A percentile compares a stretch with the other conserved stretches of the same genome.
Evolutionary conservation across 1,140 invertebrate species (phyloP).

Genomic region (Drosophila sechellia): DNA sequence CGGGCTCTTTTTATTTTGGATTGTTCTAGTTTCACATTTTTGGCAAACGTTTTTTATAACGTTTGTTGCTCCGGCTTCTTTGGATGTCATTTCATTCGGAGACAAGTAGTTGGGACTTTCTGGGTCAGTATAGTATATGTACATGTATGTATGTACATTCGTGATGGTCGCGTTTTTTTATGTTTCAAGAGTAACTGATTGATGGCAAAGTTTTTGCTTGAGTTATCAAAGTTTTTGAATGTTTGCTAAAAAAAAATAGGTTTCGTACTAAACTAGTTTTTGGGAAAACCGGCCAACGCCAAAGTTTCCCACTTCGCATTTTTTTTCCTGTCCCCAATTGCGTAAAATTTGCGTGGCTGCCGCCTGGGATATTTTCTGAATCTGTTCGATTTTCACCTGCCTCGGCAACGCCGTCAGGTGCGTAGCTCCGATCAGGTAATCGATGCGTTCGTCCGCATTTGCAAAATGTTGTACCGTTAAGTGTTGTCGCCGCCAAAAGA

Average conservation of each 20-base stretch:
- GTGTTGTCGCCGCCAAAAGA: slow-evolving; percentile 57
- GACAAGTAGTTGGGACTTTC: slow-evolving; percentile 56
- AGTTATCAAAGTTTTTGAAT: not conserved
- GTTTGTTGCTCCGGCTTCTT: slow-evolving; percentile 18
- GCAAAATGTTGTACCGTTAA: slow-evolving; percentile 61
- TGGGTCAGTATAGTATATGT: slow-evolving; percentile 39
- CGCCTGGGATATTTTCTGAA: not conserved
- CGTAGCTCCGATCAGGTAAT: slow-evolving; percentile 36
- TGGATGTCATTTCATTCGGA: slow-evolving; percentile 15
- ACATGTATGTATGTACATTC: too few species aligned
- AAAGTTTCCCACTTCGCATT: not conserved
- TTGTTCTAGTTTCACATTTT: slow-evolving; percentile 29
- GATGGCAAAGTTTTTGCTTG: slow-evolving; percentile 24
- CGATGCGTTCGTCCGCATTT: slow-evolving; percentile 46
- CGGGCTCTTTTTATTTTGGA: slow-evolving; percentile 26
- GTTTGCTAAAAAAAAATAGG: not conserved
- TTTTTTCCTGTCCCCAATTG: slow-evolving; percentile 56
- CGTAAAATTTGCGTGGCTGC: slow-evolving; percentile 63
- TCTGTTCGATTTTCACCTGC: slow-evolving; percentile 57
- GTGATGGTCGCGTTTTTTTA: slow-evolving; percentile 27
- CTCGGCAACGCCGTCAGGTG: slow-evolving; percentile 26
- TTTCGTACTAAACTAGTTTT: not conserved
- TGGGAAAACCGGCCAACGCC: slow-evolving; percentile 14
- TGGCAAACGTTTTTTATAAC: slow-evolving; percentile 39
- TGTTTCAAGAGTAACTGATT: slow-evolving; percentile 30